A percentile compares a stretch with the other conserved stretches of the same genome.
These are phyloP conservation scores for Chrysogorgia sp. DNA, from an alignment of 92 coral and sea anemone species.

Conservation along the genomic window DNA sequence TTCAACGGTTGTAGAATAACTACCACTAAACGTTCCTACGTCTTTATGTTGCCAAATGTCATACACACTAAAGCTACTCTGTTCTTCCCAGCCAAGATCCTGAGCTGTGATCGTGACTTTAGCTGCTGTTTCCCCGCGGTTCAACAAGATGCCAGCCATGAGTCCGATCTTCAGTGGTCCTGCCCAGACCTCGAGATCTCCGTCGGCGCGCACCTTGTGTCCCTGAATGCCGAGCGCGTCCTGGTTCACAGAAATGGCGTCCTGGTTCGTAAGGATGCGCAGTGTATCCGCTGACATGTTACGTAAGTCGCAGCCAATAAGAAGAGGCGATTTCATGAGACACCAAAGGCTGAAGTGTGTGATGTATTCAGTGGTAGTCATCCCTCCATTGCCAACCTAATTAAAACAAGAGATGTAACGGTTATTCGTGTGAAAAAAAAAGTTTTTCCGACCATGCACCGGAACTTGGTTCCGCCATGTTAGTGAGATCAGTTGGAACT, in stretches of 20 bases:
- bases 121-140: slow-evolving; percentile 41
- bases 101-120: slow-evolving; percentile 14
- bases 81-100: slow-evolving; percentile 46
- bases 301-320: slow-evolving; percentile 62
- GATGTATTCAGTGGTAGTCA: slow-evolving; percentile 50
- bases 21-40: slow-evolving; percentile 37
- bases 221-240: slow-evolving; percentile 62
- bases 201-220: slow-evolving; percentile 53
- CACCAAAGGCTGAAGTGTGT: slow-evolving; percentile 68
- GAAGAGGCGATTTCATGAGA: slow-evolving; percentile 64
- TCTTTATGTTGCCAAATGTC: slow-evolving; percentile 52
- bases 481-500: no score
- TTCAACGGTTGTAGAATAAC: slow-evolving; percentile 44
- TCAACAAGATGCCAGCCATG: slow-evolving; percentile 53
- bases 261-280: slow-evolving; percentile 46
- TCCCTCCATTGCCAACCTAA: slow-evolving; percentile 63
- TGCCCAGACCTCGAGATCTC: slow-evolving; percentile 56
- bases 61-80: slow-evolving; percentile 30
- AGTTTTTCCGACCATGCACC: no score
- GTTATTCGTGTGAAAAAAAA: no score
- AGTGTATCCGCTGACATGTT: slow-evolving; percentile 46
- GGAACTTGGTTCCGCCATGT: no score
- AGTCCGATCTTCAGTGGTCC: slow-evolving; percentile 56
- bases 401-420: background rate
- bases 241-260: slow-evolving; percentile 62